These are phyloP conservation scores for Perizoma affinitatum DNA, from an alignment of 2,888 invertebrate genomes.

Conservation along the genomic window DNA sequence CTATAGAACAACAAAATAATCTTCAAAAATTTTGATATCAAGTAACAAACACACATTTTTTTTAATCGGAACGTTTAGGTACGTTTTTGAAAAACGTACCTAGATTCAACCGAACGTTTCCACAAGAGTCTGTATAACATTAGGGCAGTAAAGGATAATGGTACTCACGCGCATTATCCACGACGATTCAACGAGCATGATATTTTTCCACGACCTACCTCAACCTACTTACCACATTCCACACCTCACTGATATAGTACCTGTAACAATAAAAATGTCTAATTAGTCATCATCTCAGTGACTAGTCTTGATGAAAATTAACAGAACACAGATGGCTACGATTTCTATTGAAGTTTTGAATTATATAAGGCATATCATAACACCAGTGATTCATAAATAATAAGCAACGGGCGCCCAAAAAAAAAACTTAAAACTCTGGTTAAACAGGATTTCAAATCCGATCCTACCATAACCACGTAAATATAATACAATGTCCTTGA, in stretches of 20 bases:
- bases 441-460: conserved; percentile 16
- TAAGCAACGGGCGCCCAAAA: conserved; percentile 1
- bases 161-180: conserved; percentile 16
- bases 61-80: too few species aligned
- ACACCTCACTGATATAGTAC: conserved; percentile 17
- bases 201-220: conserved; percentile 24
- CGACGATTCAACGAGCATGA: conserved; percentile 3
- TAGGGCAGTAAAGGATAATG: background rate
- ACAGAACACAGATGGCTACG: background rate
- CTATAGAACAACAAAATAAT: too few species aligned
- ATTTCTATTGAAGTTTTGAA: background rate
- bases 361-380: conserved; percentile 12
- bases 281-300: conserved; percentile 13
- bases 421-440: conserved; percentile 9
- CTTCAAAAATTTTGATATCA: too few species aligned
- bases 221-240: conserved; percentile 15
- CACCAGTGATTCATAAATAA: conserved; percentile 14
- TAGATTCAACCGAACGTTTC: too few species aligned
- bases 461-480: conserved; percentile 12
- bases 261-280: conserved; percentile 36
- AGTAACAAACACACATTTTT: too few species aligned
- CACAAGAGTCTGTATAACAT: too few species aligned
- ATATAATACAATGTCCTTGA: conserved; percentile 50
- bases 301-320: background rate
- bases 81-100: too few species aligned